Evolutionary conservation across 1,140 invertebrate species (phyloP), one percentile per base, ranked within the genome.

Genomic region (Ruditapes philippinarum): DNA sequence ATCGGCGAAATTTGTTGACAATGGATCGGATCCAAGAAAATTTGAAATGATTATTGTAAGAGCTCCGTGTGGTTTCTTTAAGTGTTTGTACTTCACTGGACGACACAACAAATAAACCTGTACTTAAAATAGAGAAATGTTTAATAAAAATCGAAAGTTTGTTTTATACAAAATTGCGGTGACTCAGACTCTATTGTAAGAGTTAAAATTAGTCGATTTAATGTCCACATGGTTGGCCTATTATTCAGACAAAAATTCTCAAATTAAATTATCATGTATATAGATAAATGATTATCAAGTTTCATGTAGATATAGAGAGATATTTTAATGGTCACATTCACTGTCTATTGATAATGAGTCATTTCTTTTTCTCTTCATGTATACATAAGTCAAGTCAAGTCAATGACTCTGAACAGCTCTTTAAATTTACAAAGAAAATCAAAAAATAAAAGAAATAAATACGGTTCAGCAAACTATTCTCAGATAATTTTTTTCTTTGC

Each of bases 151-250:
- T 40, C 65, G 33, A 70, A 70, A 38, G 65, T 70, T 36, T 28
- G 28, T 17, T 14, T 38, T 19, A 65, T 70, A 70, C 31, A 70
- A 5, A n/a, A 14, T 1, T 38, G 22, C 3, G 3, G 38, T 70
- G 65, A 70, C 33, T 70, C 65, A 70, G 65, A 31, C n/a, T 40
- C 65, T 70, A 70, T 70, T 70, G 33, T 31, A 65, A 70, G 65
- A 70, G 65, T 38, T 25, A 70, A 70, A 70, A n/a, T 57, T 28
- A 14, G 65, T 1, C 65, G 28, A 65, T 31, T 65, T 31, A 65
- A 9, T 9, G 9, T 19, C 3, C 60, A 33, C 7, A 65, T 65
- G 60, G 4, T 31, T 65, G 60, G 5, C 19, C 25, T 31, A 65
- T 28, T 65, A 31, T 65, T 33, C 17, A 28, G 60, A 12, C 60